phyloP scores from a whole-genome alignment of 2,113 vertebrate genomes.

The Sterna hirundo region DNA sequence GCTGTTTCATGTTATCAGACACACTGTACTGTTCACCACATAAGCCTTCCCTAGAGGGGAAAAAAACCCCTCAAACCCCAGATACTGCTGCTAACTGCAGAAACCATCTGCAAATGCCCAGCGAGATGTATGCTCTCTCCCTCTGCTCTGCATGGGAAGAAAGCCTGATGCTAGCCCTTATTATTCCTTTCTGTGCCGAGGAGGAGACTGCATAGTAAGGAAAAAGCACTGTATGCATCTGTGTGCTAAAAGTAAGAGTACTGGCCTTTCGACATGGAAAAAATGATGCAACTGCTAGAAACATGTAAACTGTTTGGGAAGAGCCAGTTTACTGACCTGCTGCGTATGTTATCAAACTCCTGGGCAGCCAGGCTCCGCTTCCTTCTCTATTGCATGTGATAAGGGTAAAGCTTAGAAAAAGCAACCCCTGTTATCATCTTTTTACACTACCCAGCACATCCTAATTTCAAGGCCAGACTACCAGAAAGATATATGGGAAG shows the following conservation, averaged over 20 bases:
- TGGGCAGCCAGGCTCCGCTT: neutral
- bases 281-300: neutral
- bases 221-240: neutral
- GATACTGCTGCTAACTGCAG: neutral
- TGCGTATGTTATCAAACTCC: neutral
- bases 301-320: neutral
- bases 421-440: rapidly evolving
- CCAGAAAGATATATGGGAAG: neutral
- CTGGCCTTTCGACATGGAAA: neutral
- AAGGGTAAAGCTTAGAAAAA: neutral
- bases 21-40: neutral
- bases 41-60: neutral
- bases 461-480: neutral
- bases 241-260: neutral
- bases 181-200: neutral
- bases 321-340: neutral
- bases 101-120: neutral
- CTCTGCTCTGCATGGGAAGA: neutral
- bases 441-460: neutral
- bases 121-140: neutral
- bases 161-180: neutral
- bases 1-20: neutral
- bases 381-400: neutral
- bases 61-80: neutral
- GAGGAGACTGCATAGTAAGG: neutral